Base-by-base conservation (phyloP, 2,888 invertebrate species). In the Pseudococcus jackbeardsleyi region DNA sequence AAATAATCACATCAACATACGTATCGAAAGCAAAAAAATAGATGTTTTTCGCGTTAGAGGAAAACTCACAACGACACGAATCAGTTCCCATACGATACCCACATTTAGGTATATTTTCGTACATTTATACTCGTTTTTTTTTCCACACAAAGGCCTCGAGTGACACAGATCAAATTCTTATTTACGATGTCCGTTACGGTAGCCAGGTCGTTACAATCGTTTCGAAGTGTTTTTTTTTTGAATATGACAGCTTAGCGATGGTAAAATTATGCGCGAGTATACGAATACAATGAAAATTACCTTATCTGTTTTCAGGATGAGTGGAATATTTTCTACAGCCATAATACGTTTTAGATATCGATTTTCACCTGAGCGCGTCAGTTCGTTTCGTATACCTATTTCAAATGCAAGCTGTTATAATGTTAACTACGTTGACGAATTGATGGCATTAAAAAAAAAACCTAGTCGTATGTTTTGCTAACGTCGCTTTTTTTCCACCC, bases 221-320 rank as follows among this genome's bases (percentile, higher is more conserved):
- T 72, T 15, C 15, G 33, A 72, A 72, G 33, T 72, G 17, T 33
- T 72, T 72, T 33, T 72, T 72, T 33, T 72, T 72, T 17, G 8
- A 72, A 72, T 33, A 72, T 72, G 72, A 72, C 72, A 72, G 33
- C 39, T 72, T 33, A 39, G 72, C 17, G 33, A 72, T 72, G 72
- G 33, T 33, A 72, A 72, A 72, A 72, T 72, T 72, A 72, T 72
- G 17, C 72, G 72, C 72, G 72, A 72, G 33, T 72, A 17, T 72
- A 33, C 72, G 72, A 72, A 72, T 72, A 72, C 72, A 72, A 72
- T 72, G 72, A 72, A 72, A 72, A 72, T 72, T 72, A 72, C 72
- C 72, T 72, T 72, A 72, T 72, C 72, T 72, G 72, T 72, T 72
- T 72, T 72, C 72, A 72, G 72, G 72, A 72, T 72, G 33, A 72